Conservation (phyloP, 1,140 invertebrate species). For the Geopemphigus sp. region DNA sequence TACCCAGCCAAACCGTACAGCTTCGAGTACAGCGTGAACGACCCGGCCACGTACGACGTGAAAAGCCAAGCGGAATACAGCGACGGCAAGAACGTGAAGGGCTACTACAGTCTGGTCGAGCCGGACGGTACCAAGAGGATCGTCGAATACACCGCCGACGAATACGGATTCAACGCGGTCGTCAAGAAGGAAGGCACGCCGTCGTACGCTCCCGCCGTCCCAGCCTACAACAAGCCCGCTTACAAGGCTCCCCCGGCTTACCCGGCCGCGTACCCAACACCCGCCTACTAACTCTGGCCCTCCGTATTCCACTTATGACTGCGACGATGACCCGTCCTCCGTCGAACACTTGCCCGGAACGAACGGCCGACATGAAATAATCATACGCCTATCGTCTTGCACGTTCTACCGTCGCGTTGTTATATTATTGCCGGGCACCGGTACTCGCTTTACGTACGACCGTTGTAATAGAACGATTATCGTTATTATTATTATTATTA, state of each 20-base stretch:
- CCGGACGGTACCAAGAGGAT: constrained; percentile 61
- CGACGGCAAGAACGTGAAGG: constrained; percentile 61
- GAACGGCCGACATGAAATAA: background rate
- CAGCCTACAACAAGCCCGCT: constrained; percentile 22
- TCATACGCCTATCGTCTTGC: background rate
- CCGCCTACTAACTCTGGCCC: constrained; percentile 26
- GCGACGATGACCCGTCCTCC: background rate
- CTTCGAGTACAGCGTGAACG: constrained; percentile 60
- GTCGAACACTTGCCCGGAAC: background rate
- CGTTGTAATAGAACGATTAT: background rate
- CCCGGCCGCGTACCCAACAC: constrained; percentile 18
- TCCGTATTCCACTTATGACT: too few relatives aligned
- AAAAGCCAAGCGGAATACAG: constrained; percentile 63
- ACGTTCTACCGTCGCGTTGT: background rate
- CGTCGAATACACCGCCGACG: constrained; percentile 64
- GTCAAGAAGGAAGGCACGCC: constrained; percentile 51
- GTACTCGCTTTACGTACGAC: background rate
- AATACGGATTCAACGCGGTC: constrained; percentile 54
- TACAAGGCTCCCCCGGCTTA: constrained; percentile 41
- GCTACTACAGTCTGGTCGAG: constrained; percentile 57
- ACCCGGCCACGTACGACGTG: constrained; percentile 61
- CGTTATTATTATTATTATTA: too few relatives aligned
- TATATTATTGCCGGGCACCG: background rate
- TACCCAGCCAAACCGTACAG: constrained; percentile 61
- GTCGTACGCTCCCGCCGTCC: constrained; percentile 42